phyloP scores from a whole-genome alignment of 2,113 vertebrate species.

The Psephotus haematonotus region DNA sequence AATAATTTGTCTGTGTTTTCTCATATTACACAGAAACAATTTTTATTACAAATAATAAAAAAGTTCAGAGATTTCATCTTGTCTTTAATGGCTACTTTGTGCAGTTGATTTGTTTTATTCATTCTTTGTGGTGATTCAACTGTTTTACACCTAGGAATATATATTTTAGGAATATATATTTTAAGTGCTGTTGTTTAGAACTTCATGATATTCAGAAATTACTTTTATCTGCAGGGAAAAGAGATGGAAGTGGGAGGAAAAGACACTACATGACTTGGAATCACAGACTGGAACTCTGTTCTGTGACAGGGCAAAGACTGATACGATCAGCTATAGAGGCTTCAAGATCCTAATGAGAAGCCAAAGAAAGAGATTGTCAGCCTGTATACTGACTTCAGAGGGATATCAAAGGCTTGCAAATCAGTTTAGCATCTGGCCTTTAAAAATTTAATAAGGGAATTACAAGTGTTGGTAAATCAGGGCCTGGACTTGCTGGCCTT shows the following conservation, averaged over 20 bases:
- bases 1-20: background rate
- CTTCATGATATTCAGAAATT: background rate
- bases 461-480: constrained; percentile 11
- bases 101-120: background rate
- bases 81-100: background rate
- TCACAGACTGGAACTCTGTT: background rate
- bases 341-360: background rate
- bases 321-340: background rate
- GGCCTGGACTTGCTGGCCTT: background rate
- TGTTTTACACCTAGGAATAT: background rate
- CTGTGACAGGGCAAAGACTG: background rate
- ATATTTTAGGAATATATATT: background rate
- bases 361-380: background rate
- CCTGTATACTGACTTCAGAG: background rate
- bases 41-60: background rate
- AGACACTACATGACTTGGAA: background rate
- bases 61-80: background rate
- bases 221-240: background rate
- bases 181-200: background rate
- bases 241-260: background rate
- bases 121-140: background rate
- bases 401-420: constrained; percentile 8
- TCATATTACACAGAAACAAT: background rate
- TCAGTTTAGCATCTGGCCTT: background rate
- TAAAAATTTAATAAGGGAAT: constrained; percentile 21